A percentile compares a stretch with the other conserved stretches of the same genome.
Evolutionary conservation across 1,140 invertebrate species (phyloP).

Genomic region (Asbolus verrucosus): DNA sequence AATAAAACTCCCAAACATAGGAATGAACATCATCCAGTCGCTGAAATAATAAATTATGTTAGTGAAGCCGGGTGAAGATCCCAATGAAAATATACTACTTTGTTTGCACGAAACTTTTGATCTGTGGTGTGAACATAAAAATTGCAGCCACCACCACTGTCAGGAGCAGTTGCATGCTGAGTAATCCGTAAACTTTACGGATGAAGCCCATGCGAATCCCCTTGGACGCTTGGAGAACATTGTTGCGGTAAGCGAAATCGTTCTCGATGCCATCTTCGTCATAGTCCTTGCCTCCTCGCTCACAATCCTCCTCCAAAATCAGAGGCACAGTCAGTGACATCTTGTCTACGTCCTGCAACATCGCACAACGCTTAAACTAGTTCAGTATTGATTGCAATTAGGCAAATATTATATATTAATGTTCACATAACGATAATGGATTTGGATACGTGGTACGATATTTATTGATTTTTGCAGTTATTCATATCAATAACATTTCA

Average conservation of each 20-base stretch:
- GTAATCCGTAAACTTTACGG: constrained; percentile 86
- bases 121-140: constrained; percentile 73
- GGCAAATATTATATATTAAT: too few species aligned
- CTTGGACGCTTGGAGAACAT: constrained; percentile 74
- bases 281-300: constrained; percentile 71
- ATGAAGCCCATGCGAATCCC: constrained; percentile 79
- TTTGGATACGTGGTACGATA: too few species aligned
- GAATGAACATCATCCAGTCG: constrained; percentile 73
- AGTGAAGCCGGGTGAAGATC: neutral
- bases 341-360: constrained; percentile 1
- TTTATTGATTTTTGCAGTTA: too few species aligned
- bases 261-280: constrained; percentile 67
- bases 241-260: constrained; percentile 78
- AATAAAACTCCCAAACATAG: constrained; percentile 71
- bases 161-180: constrained; percentile 79
- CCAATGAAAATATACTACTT: constrained; percentile 71
- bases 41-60: constrained; percentile 66
- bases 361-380: too few species aligned
- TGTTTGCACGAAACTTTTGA: constrained; percentile 76
- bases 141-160: constrained; percentile 76
- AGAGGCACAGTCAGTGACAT: constrained; percentile 64
- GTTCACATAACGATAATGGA: too few species aligned
- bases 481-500: too few species aligned
- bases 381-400: too few species aligned
- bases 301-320: constrained; percentile 72